phyloP scores from a whole-genome alignment of 92 coral and sea anemone species.

The Phenganax stokvisi region DNA sequence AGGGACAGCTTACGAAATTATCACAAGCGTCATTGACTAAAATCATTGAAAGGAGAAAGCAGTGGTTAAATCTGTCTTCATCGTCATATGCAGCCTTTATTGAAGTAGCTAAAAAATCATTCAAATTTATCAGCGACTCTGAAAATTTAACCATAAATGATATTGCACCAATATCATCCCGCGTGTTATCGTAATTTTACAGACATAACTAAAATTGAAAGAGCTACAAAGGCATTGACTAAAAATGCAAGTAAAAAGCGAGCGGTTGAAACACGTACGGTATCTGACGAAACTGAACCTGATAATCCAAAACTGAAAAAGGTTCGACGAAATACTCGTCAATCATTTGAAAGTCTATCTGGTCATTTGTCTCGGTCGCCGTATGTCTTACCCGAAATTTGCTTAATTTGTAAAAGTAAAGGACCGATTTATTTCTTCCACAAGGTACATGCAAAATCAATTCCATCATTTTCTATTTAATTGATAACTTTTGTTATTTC shows the following conservation, averaged over 20 bases:
- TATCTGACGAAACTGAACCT: not conserved
- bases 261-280: not conserved
- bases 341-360: not conserved
- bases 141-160: not conserved
- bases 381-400: not conserved
- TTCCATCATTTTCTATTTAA: not conserved
- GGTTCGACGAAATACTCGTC: not conserved
- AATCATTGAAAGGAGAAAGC: not conserved
- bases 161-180: not conserved
- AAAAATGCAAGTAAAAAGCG: not conserved
- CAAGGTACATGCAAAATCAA: not conserved
- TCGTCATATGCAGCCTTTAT: not conserved
- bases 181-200: slow-evolving; percentile 1
- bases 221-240: not conserved
- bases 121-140: not conserved
- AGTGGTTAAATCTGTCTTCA: not conserved
- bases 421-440: not conserved
- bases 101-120: slow-evolving; percentile 1
- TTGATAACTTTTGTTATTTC: not conserved
- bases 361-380: not conserved
- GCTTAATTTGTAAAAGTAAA: not conserved
- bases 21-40: not conserved
- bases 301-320: not conserved
- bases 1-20: not conserved
- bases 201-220: not conserved